phyloP scores from a whole-genome alignment of 2,888 invertebrate genomes.

The Notocelia uddmanniana region DNA sequence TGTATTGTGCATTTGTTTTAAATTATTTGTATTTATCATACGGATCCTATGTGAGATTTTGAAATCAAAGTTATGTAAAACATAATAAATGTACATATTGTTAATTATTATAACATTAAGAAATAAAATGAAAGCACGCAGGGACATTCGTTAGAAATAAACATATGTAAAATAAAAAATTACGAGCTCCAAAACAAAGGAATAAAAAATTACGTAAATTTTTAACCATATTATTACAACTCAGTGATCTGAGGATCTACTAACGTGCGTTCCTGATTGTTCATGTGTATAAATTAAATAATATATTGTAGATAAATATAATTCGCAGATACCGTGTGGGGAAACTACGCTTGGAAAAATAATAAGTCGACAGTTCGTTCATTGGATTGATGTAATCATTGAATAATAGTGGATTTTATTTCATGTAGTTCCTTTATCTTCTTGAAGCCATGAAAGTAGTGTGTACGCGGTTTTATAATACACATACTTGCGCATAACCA shows the following conservation, averaged over 20 bases:
- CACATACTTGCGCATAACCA: conserved; percentile 6
- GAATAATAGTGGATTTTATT: conserved; percentile 69
- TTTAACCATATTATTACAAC: conserved; percentile 12
- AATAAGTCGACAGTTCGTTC: conserved; percentile 72
- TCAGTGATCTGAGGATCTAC: not conserved
- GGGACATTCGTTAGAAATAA: conserved; percentile 13
- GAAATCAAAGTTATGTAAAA: conserved; percentile 2
- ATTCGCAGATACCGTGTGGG: conserved; percentile 80
- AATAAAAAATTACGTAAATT: not conserved
- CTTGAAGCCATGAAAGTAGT: conserved; percentile 63
- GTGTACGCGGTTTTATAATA: conserved; percentile 53
- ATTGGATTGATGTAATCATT: conserved; percentile 73
- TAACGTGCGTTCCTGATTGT: conserved; percentile 27
- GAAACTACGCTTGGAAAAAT: conserved; percentile 85
- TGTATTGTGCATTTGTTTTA: not conserved
- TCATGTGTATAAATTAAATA: conserved; percentile 33
- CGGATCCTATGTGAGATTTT: not conserved
- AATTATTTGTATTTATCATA: not conserved
- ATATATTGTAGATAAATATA: conserved; percentile 57
- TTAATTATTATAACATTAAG: conserved; percentile 57
- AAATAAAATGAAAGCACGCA: conserved; percentile 47
- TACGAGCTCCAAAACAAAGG: not conserved
- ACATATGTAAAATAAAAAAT: not conserved
- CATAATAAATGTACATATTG: conserved; percentile 69
- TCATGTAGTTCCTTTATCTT: conserved; percentile 79